Base-by-base conservation (phyloP, 2,113 vertebrate genomes). In the Sebastes fasciatus region DNA sequence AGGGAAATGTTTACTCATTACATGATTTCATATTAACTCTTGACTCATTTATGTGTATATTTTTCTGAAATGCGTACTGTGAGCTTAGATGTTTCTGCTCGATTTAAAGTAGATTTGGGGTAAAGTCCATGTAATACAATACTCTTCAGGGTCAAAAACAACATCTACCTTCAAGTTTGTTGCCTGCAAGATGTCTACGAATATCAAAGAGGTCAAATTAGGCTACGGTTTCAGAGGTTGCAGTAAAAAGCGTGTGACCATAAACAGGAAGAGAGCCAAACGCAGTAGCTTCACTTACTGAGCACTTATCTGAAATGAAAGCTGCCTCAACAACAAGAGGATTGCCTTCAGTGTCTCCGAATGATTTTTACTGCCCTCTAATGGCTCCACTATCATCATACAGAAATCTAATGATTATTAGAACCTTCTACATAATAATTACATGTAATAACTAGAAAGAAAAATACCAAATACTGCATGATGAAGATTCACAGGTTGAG, bases 271-370 rank as follows among this genome's bases (percentile, higher is more conserved):
- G 46, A 23, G 48, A 66, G 21, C 17, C 74, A 60, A 55, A 77
- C 13, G 7, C 21, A 57, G 54, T 2, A 6, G 64, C 51, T 70
- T 64, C 48, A 57, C 43, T 63, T n/a, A 52, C n/a, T 70, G 49
- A 64, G 49, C 51, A 19, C 14, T 42, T 55, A 63, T 42, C 48
- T 48, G 72, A 75, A 74, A 58, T 66, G 21, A 74, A 74, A 57
- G 23, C 70, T 51, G 43, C 46, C 52, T 68, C 19, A 79, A 74
- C 17, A 77, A 77, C 19, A 74, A 19, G 21, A 82, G 14, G 61
- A 45, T 2, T 57, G 42, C 17, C 58, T 57, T 66, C 40, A 69
- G 42, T 10, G 16, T 43, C 26, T 19, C 43, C 12, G 57, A 17
- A 84, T 43, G 43, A 8, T 40, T 10, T 57, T 43, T 66, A 57